Percentiles rank a stretch among this genome's conserved stretches.
phyloP scores from a whole-genome alignment of 2,797 vertebrate species.

The Rhinogobio ventralis region DNA sequence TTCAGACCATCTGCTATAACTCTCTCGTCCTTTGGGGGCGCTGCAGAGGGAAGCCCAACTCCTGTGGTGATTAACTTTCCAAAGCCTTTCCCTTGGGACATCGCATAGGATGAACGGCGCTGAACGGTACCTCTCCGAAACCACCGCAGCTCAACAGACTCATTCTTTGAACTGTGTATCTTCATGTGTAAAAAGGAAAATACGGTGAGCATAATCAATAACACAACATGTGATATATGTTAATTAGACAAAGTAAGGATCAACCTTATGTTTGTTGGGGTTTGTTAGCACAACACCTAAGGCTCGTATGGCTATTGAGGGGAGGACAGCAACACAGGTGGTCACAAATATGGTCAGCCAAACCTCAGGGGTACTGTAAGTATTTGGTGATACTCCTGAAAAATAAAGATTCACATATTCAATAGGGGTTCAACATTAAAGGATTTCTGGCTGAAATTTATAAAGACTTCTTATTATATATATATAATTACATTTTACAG shows the following conservation, averaged over 20 bases:
- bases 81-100: conserved; percentile 83
- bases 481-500: not conserved
- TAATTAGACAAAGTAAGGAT: not conserved
- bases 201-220: not conserved
- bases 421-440: not conserved
- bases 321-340: conserved; percentile 78
- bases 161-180: conserved; percentile 70
- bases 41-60: conserved; percentile 42
- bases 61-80: conserved; percentile 77
- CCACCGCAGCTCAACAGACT: conserved; percentile 68
- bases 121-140: conserved; percentile 60
- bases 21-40: conserved; percentile 47
- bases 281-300: conserved; percentile 60
- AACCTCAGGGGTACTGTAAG: conserved; percentile 76
- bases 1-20: conserved; percentile 40
- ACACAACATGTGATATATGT: not conserved
- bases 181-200: conserved; percentile 46
- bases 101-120: conserved; percentile 84
- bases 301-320: conserved; percentile 72
- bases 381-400: conserved; percentile 77
- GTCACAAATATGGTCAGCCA: conserved; percentile 86
- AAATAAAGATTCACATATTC: conserved; percentile 15
- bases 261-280: conserved; percentile 75
- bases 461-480: too few relatives aligned
- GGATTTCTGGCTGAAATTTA: not conserved